Conservation (phyloP, 2,113 vertebrate species). For the Upupa epops region DNA sequence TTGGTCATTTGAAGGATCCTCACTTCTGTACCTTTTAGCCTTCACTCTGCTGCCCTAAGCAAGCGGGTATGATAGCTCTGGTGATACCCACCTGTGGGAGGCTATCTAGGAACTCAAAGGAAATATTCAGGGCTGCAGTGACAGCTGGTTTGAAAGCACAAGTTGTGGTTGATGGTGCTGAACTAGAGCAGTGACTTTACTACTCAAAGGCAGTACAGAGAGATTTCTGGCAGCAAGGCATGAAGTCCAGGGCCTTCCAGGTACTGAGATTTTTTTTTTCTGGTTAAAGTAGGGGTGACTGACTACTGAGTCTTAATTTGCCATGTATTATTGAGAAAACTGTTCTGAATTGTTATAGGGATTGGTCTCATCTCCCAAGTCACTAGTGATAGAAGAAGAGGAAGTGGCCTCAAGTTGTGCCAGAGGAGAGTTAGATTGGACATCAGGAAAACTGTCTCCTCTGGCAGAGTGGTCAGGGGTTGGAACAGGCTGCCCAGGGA, state of each 20-base stretch:
- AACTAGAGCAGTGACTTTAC: background rate
- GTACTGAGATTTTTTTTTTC: background rate
- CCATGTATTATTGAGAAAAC: background rate
- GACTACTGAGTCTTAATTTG: background rate
- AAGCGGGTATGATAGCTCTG: background rate
- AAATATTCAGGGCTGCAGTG: background rate
- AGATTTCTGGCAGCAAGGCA: background rate
- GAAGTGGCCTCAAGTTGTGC: no score
- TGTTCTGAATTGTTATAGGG: no score
- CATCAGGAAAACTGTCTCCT: no score
- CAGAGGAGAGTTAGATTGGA: no score
- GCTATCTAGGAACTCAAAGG: background rate
- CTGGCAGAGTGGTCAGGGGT: no score
- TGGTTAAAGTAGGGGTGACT: background rate
- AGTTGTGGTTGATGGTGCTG: background rate
- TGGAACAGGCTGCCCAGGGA: no score
- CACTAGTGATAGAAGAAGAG: no score
- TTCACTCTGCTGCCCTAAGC: background rate
- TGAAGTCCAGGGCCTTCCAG: background rate
- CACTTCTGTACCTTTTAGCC: background rate
- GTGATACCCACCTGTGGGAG: background rate
- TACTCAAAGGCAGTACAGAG: background rate
- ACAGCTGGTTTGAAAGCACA: background rate
- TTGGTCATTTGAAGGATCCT: background rate
- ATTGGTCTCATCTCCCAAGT: no score